Percentiles rank a stretch among this genome's conserved stretches.
These are phyloP conservation scores for Creontiades dilutus DNA, from an alignment of 2,888 invertebrate genomes.

Conservation along the genomic window DNA sequence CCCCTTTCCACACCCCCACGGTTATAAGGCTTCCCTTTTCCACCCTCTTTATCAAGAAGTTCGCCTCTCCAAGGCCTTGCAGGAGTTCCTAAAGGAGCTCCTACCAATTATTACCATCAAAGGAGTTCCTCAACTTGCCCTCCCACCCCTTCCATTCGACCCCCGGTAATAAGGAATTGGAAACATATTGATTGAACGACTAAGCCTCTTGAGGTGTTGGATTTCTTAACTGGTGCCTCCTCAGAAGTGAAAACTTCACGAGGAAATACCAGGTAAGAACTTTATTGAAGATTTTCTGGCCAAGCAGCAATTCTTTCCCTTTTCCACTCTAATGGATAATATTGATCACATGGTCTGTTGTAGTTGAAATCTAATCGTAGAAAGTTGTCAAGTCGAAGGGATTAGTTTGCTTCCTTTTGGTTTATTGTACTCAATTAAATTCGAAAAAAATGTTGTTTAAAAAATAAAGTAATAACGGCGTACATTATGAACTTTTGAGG, in stretches of 20 bases:
- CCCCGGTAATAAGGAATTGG: constrained; percentile 54
- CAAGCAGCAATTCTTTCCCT: background rate
- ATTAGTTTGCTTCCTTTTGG: too few relatives aligned
- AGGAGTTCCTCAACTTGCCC: constrained; percentile 56
- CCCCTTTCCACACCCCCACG: background rate
- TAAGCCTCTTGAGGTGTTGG: constrained; percentile 36
- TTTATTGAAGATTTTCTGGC: background rate
- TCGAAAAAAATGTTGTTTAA: too few relatives aligned
- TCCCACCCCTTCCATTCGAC: background rate
- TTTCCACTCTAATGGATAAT: too few relatives aligned
- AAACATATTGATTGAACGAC: constrained; percentile 55
- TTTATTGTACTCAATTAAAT: too few relatives aligned
- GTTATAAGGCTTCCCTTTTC: constrained; percentile 47
- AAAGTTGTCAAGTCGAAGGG: too few relatives aligned
- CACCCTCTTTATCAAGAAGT: constrained; percentile 58
- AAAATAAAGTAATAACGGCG: too few relatives aligned
- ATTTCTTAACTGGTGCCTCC: constrained; percentile 30
- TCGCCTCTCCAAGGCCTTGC: constrained; percentile 12
- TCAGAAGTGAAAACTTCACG: constrained; percentile 6
- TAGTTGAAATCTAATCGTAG: too few relatives aligned
- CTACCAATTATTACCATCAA: constrained; percentile 63
- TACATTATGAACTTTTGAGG: too few relatives aligned
- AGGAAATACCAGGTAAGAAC: background rate
- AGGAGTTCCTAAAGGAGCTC: constrained; percentile 38
- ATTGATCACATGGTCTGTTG: too few relatives aligned